phyloP scores from a whole-genome alignment of 1,140 invertebrate species.

The Pseudachorutes palmiensis region DNA sequence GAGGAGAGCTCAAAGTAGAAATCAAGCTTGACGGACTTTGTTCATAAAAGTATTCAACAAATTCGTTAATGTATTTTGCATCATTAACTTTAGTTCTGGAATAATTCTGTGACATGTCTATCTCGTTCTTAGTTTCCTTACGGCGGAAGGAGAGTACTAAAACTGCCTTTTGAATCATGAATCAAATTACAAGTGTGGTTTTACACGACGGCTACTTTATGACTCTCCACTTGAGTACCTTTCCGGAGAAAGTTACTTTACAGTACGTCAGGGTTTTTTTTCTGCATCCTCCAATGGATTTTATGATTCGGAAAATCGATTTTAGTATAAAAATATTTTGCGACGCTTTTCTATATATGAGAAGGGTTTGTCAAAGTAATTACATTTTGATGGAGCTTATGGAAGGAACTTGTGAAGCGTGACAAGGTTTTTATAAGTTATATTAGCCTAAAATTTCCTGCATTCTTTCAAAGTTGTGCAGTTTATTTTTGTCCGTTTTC shows the following conservation, averaged over 20 bases:
- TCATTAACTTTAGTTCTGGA: neutral
- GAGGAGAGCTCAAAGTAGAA: too few relatives aligned
- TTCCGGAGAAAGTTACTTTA: neutral
- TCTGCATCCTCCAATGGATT: conserved; percentile 2
- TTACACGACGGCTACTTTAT: neutral
- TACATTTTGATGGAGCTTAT: neutral
- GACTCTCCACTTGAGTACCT: conserved; percentile 6
- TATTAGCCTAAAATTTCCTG: neutral
- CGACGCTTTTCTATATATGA: neutral
- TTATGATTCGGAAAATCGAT: conserved; percentile 12
- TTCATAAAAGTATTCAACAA: neutral
- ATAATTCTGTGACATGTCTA: neutral
- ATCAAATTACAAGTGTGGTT: neutral
- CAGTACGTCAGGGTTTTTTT: neutral
- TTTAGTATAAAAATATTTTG: neutral
- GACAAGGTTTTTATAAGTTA: neutral
- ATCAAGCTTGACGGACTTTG: too few relatives aligned
- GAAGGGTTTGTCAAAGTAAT: neutral
- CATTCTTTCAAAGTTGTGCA: neutral
- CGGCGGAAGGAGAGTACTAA: neutral
- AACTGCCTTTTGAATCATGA: neutral
- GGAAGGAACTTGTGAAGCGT: too few relatives aligned
- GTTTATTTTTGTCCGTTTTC: neutral
- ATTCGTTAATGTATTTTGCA: too few relatives aligned
- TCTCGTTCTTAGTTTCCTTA: too few relatives aligned